phyloP scores from a whole-genome alignment of 1,140 invertebrate species.

The Gyrodactylus salaris region DNA sequence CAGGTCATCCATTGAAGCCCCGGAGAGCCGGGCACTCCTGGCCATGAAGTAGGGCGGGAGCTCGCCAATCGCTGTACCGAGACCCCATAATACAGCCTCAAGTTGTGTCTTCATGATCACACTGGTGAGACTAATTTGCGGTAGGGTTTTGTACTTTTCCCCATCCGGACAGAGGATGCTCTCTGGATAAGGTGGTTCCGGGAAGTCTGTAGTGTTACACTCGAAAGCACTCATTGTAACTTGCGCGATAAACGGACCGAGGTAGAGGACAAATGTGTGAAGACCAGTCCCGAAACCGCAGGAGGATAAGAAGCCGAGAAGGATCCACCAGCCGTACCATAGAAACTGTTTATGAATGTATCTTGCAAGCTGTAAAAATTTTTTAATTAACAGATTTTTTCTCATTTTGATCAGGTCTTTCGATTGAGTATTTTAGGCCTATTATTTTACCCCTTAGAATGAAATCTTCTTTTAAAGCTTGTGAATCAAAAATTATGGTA shows the following conservation, averaged over 20 bases:
- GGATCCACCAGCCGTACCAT: conserved; percentile 68
- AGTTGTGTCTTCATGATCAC: conserved; percentile 83
- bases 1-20: conserved; percentile 33
- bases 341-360: conserved; percentile 12
- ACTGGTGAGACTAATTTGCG: conserved; percentile 23
- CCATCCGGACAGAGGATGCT: conserved; percentile 14
- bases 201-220: conserved; percentile 67
- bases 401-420: no score
- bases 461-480: no score
- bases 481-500: no score
- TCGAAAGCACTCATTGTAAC: conserved; percentile 95
- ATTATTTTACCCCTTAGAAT: no score
- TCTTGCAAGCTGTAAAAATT: background rate
- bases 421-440: no score
- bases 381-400: no score
- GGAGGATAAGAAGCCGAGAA: conserved; percentile 68
- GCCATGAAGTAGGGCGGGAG: conserved; percentile 89
- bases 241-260: conserved; percentile 32
- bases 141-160: background rate
- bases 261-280: conserved; percentile 82
- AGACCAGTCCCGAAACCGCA: conserved; percentile 83
- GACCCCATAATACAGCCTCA: conserved; percentile 82
- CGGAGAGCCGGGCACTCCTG: conserved; percentile 43
- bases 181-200: conserved; percentile 33
- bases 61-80: conserved; percentile 79